Evolutionary conservation across 2,113 vertebrate species (phyloP).

Genomic region (Nicator chloris): DNA sequence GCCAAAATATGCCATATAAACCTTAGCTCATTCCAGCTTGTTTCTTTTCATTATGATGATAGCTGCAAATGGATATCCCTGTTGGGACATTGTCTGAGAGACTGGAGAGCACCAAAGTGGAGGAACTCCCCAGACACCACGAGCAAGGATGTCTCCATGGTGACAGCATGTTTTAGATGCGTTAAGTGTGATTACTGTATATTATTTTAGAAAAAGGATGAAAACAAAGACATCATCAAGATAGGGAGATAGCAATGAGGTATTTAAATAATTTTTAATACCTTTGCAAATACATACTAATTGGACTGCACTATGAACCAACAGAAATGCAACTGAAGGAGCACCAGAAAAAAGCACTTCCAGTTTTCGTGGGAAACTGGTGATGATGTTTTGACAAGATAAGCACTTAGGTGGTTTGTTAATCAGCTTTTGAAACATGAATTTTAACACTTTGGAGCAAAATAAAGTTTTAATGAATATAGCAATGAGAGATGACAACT

Average conservation of each 20-base stretch:
- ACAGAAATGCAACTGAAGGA: background rate
- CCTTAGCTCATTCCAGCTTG: background rate
- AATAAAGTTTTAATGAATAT: background rate
- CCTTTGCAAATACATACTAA: background rate
- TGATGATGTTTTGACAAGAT: background rate
- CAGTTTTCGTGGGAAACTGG: background rate
- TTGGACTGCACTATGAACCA: background rate
- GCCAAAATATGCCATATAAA: background rate
- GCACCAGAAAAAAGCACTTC: background rate
- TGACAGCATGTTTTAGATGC: background rate
- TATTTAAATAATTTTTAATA: background rate
- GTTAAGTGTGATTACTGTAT: background rate
- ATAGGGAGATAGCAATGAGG: background rate
- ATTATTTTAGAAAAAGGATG: background rate
- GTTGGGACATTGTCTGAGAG: background rate
- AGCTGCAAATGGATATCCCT: background rate
- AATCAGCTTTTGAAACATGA: background rate
- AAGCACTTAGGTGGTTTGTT: background rate
- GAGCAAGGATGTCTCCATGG: background rate
- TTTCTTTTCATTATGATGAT: background rate
- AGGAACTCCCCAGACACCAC: background rate
- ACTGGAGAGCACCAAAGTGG: background rate
- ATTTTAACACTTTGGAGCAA: background rate
- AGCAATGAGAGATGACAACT: background rate
- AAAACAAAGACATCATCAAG: background rate